Conservation (phyloP, 1,140 invertebrate genomes). For the Drosophila lacertosa region DNA sequence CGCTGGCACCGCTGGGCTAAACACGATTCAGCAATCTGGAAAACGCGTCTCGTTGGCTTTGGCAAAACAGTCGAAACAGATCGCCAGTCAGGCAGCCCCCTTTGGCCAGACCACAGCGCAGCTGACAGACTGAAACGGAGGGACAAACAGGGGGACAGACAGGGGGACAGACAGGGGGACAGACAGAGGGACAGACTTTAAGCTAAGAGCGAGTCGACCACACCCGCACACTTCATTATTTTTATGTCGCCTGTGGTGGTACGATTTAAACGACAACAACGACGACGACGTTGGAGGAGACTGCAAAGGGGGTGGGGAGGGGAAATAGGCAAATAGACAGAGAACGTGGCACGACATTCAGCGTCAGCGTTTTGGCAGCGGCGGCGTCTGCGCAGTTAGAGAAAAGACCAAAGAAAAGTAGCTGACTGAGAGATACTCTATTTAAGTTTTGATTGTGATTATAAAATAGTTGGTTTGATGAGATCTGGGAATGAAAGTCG, state of each 20-base stretch:
- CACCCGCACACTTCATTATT: conserved; percentile 84
- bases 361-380: conserved; percentile 8
- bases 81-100: conserved; percentile 57
- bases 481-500: too few species aligned
- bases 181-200: not conserved
- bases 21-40: conserved; percentile 78
- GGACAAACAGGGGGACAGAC: conserved; percentile 5
- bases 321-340: not conserved
- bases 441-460: too few species aligned
- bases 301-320: not conserved
- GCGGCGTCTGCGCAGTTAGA: conserved; percentile 27
- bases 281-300: conserved; percentile 39
- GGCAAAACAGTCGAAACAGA: conserved; percentile 61
- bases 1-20: conserved; percentile 73
- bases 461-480: too few species aligned
- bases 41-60: conserved; percentile 65
- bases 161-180: not conserved
- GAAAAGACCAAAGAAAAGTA: conserved; percentile 44
- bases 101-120: conserved; percentile 43
- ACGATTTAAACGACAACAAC: conserved; percentile 82
- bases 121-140: not conserved
- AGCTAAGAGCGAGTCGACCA: conserved; percentile 78
- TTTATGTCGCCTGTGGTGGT: conserved; percentile 84
- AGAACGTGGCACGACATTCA: conserved; percentile 53
- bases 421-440: too few species aligned